These are phyloP conservation scores for Atherinosoma microstoma DNA, from an alignment of 2,797 vertebrate species.

Conservation along the genomic window DNA sequence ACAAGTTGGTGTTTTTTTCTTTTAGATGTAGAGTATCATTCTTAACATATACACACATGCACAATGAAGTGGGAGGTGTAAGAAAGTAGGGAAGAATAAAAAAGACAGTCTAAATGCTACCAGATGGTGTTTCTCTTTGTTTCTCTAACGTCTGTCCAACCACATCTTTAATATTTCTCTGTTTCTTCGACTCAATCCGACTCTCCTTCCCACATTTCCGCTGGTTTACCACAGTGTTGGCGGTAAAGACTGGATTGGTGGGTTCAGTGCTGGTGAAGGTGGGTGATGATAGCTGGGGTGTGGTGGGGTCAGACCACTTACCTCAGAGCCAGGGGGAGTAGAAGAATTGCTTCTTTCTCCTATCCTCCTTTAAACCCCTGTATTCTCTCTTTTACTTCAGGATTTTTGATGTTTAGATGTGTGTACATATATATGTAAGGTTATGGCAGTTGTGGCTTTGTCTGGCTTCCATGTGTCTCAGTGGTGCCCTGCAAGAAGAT, in stretches of 20 bases:
- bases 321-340: conserved; percentile 35
- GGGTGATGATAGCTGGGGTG: conserved; percentile 66
- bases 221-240: conserved; percentile 68
- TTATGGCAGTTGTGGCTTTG: conserved; percentile 56
- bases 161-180: conserved; percentile 61
- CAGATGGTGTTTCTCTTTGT: conserved; percentile 73
- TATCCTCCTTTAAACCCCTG: neutral
- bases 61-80: conserved; percentile 46
- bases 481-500: conserved; percentile 55
- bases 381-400: conserved; percentile 1
- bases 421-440: conserved; percentile 18
- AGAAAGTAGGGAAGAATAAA: conserved; percentile 63
- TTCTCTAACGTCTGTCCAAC: conserved; percentile 44
- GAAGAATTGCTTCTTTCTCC: neutral
- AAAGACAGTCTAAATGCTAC: conserved; percentile 68
- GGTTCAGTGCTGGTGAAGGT: conserved; percentile 51
- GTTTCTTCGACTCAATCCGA: conserved; percentile 44
- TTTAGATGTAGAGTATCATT: conserved; percentile 32
- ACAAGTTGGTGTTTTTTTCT: conserved; percentile 19
- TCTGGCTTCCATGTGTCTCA: conserved; percentile 62
- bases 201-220: conserved; percentile 56
- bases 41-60: conserved; percentile 20
- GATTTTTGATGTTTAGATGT: conserved; percentile 67
- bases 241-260: conserved; percentile 37
- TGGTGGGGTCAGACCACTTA: conserved; percentile 62